These are phyloP conservation scores for Catocala fraxini DNA, from an alignment of 2,888 invertebrate species.

Conservation along the genomic window DNA sequence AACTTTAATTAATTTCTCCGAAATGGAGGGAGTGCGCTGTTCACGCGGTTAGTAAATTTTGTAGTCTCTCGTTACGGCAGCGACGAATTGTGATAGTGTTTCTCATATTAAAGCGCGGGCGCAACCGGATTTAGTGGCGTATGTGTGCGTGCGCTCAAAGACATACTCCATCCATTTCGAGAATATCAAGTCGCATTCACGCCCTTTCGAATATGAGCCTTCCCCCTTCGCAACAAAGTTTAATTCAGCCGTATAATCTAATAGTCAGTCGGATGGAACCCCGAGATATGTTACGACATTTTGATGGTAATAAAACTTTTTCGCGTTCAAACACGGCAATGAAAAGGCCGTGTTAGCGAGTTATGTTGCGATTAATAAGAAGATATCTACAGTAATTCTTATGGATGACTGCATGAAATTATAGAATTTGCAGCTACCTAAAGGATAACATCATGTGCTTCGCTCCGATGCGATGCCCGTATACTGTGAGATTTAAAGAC, in stretches of 20 bases:
- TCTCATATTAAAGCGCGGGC: conserved; percentile 58
- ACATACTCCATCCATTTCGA: conserved; percentile 56
- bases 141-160: conserved; percentile 58
- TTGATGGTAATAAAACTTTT: conserved; percentile 59
- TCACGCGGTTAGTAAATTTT: conserved; percentile 69
- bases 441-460: conserved; percentile 22
- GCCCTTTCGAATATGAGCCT: conserved; percentile 51
- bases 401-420: conserved; percentile 41
- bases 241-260: conserved; percentile 48
- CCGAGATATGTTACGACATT: conserved; percentile 53
- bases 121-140: conserved; percentile 65
- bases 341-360: conserved; percentile 56
- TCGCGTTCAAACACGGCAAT: conserved; percentile 57
- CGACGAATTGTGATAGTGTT: conserved; percentile 68
- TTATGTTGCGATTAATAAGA: conserved; percentile 54
- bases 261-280: conserved; percentile 47
- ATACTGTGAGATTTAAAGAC: conserved; percentile 14
- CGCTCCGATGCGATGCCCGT: conserved; percentile 11
- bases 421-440: conserved; percentile 40
- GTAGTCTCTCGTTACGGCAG: conserved; percentile 67
- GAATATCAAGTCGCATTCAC: conserved; percentile 45
- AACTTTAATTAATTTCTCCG: conserved; percentile 81
- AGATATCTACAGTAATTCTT: conserved; percentile 44
- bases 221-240: conserved; percentile 49
- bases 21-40: conserved; percentile 66